phyloP scores from a whole-genome alignment of 2,113 vertebrate genomes.

The Pseudorhombus dupliciocellatus region DNA sequence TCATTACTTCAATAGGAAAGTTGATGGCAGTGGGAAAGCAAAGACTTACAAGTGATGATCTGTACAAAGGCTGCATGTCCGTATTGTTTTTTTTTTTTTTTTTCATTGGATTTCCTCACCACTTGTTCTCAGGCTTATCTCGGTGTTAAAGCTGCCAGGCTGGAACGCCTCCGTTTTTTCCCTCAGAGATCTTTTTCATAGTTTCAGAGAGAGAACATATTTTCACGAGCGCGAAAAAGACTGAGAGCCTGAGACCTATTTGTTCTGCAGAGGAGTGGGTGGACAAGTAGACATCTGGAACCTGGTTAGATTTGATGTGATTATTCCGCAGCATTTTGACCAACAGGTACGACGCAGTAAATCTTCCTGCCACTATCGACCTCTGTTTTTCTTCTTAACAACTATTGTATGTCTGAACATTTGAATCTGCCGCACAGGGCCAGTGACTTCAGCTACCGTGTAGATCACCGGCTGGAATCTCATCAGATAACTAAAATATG shows the following conservation, averaged over 20 bases:
- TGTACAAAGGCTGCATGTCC: neutral
- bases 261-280: neutral
- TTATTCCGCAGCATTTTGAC: constrained; percentile 7
- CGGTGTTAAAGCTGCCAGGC: neutral
- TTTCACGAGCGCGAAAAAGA: neutral
- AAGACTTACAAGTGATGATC: neutral
- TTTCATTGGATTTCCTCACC: constrained; percentile 17
- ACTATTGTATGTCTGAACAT: too few species aligned
- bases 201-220: too few species aligned
- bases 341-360: neutral
- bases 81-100: constrained; percentile 1
- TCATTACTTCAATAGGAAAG: constrained; percentile 1
- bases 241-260: constrained; percentile 1
- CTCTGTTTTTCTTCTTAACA: neutral
- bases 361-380: neutral
- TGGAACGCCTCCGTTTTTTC: neutral
- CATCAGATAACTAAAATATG: too few species aligned
- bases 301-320: neutral
- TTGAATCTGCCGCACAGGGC: neutral
- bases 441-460: neutral
- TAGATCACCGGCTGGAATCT: neutral
- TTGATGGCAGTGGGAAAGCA: neutral
- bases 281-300: constrained; percentile 11
- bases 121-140: neutral
- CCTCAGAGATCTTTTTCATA: neutral